Base-by-base conservation (phyloP, 1,140 invertebrate genomes). In the Globodera rostochiensis region DNA sequence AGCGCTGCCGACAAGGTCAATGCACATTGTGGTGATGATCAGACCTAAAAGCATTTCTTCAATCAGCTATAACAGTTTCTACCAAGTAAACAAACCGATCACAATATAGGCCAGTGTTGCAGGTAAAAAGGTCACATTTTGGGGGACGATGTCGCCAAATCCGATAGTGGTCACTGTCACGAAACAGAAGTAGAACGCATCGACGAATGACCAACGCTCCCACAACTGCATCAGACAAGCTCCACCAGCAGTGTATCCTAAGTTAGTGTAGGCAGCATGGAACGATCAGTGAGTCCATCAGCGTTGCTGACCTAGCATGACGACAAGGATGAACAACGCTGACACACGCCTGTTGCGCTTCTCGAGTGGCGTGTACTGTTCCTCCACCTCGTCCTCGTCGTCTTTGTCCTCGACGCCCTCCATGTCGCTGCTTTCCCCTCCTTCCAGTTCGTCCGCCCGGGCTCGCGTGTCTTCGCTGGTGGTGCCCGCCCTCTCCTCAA, bases 81-180 rank as follows among this genome's bases (percentile, higher is more conserved):
- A 9, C 50, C 57, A 6, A 19, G 36, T 36, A 36, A 36, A 19
- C 57, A 64, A 19, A 19, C 88, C 88, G 73, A 90, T 80, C 67
- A 89, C 84, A 73, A 89, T 89, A 77, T 89, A 89, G 13, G 88
- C 84, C 25, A 89, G 75, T 5, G 88, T 89, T 9, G 87, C 86
- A 3, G 84, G 84, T 13, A 89, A 60, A 78, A 89, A 90, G 64
- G 88, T 86, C 13, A 78, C 83, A 81, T 90, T 89, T 36, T 88
- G 75, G n/a, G 88, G 89, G 0, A 89, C 88, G 45, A 90, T 89
- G 75, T 89, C 88, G 19, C 88, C 88, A 79, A 89, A 89, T 60
- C 88, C 88, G 80, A 89, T 89, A 13, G 88, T 89, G 74, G 89
- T 90, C 60, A 89, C 89, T 45, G 88, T 90, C 7, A 89, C 88